phyloP scores from a whole-genome alignment of 2,797 vertebrate species.

The Craterocephalus amniculus region DNA sequence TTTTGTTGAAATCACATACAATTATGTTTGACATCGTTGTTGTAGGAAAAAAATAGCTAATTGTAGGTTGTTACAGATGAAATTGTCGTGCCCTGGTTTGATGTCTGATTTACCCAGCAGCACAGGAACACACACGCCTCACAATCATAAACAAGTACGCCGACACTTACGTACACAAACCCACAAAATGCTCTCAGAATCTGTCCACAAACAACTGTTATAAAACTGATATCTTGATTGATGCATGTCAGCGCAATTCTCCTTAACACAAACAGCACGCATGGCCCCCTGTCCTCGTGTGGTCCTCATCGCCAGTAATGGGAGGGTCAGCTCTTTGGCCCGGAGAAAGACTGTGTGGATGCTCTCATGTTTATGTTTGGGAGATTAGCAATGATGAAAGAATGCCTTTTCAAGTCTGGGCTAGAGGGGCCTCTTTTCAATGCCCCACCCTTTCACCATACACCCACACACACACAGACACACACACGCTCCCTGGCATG shows the following conservation, averaged over 20 bases:
- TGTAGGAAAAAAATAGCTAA: conserved; percentile 64
- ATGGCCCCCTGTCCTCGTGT: conserved; percentile 48
- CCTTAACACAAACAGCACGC: conserved; percentile 71
- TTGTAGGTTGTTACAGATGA: conserved; percentile 65
- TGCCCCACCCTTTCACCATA: conserved; percentile 72
- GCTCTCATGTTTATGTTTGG: conserved; percentile 86
- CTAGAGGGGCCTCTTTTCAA: conserved; percentile 76
- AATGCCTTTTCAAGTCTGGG: conserved; percentile 85
- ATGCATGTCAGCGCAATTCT: conserved; percentile 55
- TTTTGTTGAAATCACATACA: conserved; percentile 61
- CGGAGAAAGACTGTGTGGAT: conserved; percentile 72
- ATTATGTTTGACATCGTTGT: conserved; percentile 69
- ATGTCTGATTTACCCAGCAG: conserved; percentile 51
- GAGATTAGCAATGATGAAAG: conserved; percentile 88
- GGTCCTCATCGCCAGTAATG: conserved; percentile 71
- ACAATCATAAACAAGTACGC: conserved; percentile 13
- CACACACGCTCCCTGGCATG: conserved; percentile 9
- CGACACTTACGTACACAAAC: conserved; percentile 25
- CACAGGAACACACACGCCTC: conserved; percentile 32
- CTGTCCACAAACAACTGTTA: conserved; percentile 49
- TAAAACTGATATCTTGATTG: conserved; percentile 73
- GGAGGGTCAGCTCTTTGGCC: conserved; percentile 70
- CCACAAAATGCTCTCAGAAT: conserved; percentile 23
- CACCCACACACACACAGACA: conserved; percentile 22
- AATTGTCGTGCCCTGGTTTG: conserved; percentile 52